Conservation (phyloP, 2,888 invertebrate genomes). For the Drosophila kokeensis region DNA sequence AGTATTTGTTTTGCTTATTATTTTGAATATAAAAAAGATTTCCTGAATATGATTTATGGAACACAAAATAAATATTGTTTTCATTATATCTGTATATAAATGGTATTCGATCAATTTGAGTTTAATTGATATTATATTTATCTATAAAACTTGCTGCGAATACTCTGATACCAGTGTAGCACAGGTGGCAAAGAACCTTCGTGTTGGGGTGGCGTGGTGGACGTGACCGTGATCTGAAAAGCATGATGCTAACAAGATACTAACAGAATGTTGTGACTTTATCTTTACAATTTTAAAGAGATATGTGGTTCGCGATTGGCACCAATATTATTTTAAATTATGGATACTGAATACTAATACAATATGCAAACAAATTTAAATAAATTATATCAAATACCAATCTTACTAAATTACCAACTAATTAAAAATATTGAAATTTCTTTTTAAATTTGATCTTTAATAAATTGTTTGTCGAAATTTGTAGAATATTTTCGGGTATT, state of each 20-base stretch:
- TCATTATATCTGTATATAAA: background rate
- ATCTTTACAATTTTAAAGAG: background rate
- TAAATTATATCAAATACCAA: background rate
- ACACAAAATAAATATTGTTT: background rate
- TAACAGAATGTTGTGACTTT: background rate
- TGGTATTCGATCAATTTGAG: background rate
- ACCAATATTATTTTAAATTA: background rate
- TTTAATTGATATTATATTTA: background rate
- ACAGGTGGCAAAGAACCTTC: background rate
- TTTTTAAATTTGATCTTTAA: background rate
- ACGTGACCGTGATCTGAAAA: background rate
- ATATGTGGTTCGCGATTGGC: background rate
- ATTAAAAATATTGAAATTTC: background rate
- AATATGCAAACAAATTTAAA: background rate
- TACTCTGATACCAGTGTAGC: background rate
- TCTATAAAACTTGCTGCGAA: background rate
- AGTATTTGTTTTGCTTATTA: background rate
- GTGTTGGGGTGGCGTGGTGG: background rate
- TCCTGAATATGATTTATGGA: background rate
- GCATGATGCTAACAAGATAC: background rate
- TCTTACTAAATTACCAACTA: background rate
- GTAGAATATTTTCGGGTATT: background rate
- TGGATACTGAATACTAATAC: background rate
- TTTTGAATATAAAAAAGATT: background rate
- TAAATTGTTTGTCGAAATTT: background rate